Evolutionary conservation across 2,888 invertebrate genomes (phyloP), one percentile per base, ranked within the genome.

Genomic region (Yponomeuta plumbellus): DNA sequence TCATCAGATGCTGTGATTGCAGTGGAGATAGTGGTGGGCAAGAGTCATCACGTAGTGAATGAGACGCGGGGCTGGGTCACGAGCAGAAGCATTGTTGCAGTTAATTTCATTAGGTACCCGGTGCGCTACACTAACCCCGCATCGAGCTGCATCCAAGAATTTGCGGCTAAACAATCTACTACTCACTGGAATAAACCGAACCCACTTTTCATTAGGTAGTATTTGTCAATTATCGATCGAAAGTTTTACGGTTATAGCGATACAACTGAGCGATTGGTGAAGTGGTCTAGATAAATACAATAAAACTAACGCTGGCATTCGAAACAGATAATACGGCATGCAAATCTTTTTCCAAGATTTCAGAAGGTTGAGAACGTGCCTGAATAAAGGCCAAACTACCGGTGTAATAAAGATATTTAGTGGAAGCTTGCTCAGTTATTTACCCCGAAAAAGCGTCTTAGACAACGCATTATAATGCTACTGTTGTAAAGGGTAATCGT

Each of bases 21-120:
- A 80, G 80, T 73, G 75, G 74, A 79, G 82, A 78, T 79, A 78
- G 62, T 76, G 75, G 77, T 78, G 72, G 72, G 75, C 68, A 66
- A 69, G 67, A 34, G 17, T 26, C 61, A 39, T 34, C 34, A 34
- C 34, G 34, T 61, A 26, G 26, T 61, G 61, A 23, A 61, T 23
- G n/a, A n/a, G 63, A 63, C 44, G 21, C 20, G 65, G 67, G 65
- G 67, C 65, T 64, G 68, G 74, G 80, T 84, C 85, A 84, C 85
- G 80, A 80, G 79, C 76, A 75, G 34, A 10, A 34, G 79, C 81
- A 83, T 84, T 85, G 85, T 85, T 82, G 80, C 76, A 78, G 74
- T 78, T 83, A 83, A 86, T 85, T 83, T 81, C 77, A 85, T 85
- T 84, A 84, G 75, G 71, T 73, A 69, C 74, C 69, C 75, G 72